These are phyloP conservation scores for Trachelipus rathkii DNA, from an alignment of 1,140 invertebrate genomes.

Conservation along the genomic window DNA sequence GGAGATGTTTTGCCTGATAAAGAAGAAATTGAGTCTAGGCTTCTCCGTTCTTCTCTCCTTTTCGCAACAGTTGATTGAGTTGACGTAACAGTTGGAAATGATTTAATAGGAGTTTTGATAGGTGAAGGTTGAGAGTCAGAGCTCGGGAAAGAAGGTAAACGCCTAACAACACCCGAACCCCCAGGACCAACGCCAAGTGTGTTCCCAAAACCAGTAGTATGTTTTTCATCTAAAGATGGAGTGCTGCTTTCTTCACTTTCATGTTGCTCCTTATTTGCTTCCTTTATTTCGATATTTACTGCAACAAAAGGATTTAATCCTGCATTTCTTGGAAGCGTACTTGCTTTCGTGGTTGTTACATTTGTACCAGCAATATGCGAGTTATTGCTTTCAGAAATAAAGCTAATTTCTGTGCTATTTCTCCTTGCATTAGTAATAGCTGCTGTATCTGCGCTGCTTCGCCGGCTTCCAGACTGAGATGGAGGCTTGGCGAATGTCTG, in stretches of 20 bases:
- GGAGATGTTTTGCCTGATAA: slow-evolving; percentile 33
- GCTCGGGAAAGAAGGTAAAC: slow-evolving; percentile 43
- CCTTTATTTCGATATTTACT: slow-evolving; percentile 23
- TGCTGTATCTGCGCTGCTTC: slow-evolving; percentile 12
- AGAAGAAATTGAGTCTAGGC: slow-evolving; percentile 28
- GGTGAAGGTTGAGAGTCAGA: slow-evolving; percentile 44
- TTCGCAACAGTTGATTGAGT: slow-evolving; percentile 26
- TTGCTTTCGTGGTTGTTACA: slow-evolving; percentile 21
- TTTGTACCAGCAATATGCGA: slow-evolving; percentile 14
- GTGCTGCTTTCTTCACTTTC: slow-evolving; percentile 2
- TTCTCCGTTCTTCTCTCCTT: slow-evolving; percentile 21
- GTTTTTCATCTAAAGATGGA: not conserved
- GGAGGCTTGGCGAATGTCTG: slow-evolving; percentile 62
- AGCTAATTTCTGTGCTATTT: not conserved
- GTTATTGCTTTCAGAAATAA: not conserved
- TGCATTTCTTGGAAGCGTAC: slow-evolving; percentile 19
- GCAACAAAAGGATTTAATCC: slow-evolving; percentile 17
- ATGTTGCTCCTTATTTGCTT: slow-evolving; percentile 10
- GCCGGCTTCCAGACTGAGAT: slow-evolving; percentile 14
- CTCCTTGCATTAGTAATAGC: slow-evolving; percentile 20
- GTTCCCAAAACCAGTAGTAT: slow-evolving; percentile 20
- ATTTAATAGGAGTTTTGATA: slow-evolving; percentile 33
- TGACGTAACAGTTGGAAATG: slow-evolving; percentile 28
- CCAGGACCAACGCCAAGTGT: slow-evolving; percentile 32
- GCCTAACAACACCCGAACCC: slow-evolving; percentile 36